Evolutionary conservation across 1,140 invertebrate species (phyloP).

Genomic region (Trinorchestia longiramus): DNA sequence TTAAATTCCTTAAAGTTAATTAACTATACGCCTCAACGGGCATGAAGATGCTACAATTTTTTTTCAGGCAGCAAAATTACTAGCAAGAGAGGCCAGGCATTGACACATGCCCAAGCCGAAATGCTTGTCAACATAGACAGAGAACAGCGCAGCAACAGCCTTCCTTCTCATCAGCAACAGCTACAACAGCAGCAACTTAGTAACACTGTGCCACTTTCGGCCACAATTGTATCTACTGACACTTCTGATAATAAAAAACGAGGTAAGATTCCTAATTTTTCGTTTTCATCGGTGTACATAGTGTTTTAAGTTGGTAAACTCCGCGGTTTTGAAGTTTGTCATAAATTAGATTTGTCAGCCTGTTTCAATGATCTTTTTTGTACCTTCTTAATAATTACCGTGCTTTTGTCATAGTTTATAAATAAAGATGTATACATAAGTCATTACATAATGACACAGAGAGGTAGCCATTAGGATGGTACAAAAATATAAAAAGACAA

Average conservation of each 20-base stretch:
- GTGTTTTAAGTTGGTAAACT: not conserved
- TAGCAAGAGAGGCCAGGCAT: slow-evolving; percentile 62
- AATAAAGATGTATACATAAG: too few relatives aligned
- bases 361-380: not conserved
- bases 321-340: not conserved
- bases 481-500: too few relatives aligned
- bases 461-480: too few relatives aligned
- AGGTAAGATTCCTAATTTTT: not conserved
- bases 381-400: too few relatives aligned
- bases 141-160: slow-evolving; percentile 65
- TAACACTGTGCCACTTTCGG: not conserved
- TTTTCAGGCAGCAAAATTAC: slow-evolving; percentile 61
- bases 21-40: too few relatives aligned
- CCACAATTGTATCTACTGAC: not conserved
- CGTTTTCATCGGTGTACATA: not conserved
- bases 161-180: slow-evolving; percentile 57
- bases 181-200: slow-evolving; percentile 20
- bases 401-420: too few relatives aligned
- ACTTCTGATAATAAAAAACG: slow-evolving; percentile 28
- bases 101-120: slow-evolving; percentile 66
- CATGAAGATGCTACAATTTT: too few relatives aligned
- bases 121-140: slow-evolving; percentile 65
- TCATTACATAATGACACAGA: too few relatives aligned
- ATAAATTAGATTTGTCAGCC: not conserved
- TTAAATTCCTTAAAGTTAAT: too few relatives aligned